Evolutionary conservation across 2,888 invertebrate species (phyloP).

Genomic region (Drosophila acutilabella): DNA sequence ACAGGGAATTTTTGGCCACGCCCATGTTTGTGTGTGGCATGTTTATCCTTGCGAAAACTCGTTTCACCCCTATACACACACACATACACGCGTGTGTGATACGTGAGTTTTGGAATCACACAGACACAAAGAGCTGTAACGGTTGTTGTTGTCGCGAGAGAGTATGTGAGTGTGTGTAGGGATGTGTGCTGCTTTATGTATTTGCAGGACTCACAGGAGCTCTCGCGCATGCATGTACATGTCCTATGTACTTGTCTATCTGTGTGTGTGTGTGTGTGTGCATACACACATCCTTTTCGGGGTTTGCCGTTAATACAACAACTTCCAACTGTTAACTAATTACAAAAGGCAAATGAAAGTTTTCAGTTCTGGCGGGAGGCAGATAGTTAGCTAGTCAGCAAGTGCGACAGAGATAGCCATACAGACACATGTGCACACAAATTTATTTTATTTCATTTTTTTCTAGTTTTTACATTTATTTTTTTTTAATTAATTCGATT

Average conservation of each 20-base stretch:
- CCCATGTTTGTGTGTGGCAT: constrained; percentile 44
- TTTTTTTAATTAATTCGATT: background rate
- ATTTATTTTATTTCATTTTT: too few relatives aligned
- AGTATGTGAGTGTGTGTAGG: constrained; percentile 10
- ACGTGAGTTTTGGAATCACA: constrained; percentile 39
- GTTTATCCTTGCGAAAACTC: constrained; percentile 47
- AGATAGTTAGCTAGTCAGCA: background rate
- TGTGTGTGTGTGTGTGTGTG: constrained; percentile 1
- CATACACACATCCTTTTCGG: constrained; percentile 24
- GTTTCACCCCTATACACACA: constrained; percentile 56
- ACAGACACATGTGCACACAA: background rate
- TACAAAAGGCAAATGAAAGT: constrained; percentile 68
- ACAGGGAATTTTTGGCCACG: constrained; percentile 53
- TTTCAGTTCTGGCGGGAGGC: constrained; percentile 33
- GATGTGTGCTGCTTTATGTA: constrained; percentile 53
- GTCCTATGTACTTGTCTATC: constrained; percentile 34
- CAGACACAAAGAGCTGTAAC: constrained; percentile 24
- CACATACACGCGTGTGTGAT: background rate
- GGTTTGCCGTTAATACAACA: constrained; percentile 38
- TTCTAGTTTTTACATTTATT: background rate
- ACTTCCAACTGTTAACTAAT: constrained; percentile 64
- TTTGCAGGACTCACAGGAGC: constrained; percentile 49
- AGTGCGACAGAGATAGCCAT: background rate
- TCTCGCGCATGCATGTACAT: constrained; percentile 41
- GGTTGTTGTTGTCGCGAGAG: constrained; percentile 30